Evolutionary conservation across 2,888 invertebrate species (phyloP), one percentile per base, ranked within the genome.

Genomic region (Leptothorax acervorum): DNA sequence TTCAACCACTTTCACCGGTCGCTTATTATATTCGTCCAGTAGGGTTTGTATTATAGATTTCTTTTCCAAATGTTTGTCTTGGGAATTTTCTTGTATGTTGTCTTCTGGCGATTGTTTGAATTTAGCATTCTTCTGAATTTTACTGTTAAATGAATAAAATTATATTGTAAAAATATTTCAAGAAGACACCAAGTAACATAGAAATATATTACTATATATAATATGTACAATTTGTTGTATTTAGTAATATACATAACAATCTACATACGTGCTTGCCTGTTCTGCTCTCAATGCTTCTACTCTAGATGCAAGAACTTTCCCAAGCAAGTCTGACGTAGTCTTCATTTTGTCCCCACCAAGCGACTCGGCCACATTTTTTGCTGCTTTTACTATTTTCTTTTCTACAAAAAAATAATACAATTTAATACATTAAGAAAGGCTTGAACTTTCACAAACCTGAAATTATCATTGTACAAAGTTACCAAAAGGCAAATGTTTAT

Each of bases 271-370:
- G 3, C 35, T 45, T 23, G 11, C 31, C 11, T 55, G 53, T 55
- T 66, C 39, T 23, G 57, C 62, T 78, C 1, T 57, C 39, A n/a
- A 11, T 42, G 18, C n/a, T 57, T n/a, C 31, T 39, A 31, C 45
- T 42, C 39, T 86, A 66, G 11, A 55, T 42, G n/a, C 28, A 28
- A 66, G 95, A 93, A 97, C 94, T 94, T 97, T 97, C 18, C 96
- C 95, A 71, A 98, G 94, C 6, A 98, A 95, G 92, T 98, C 97
- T 0, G 97, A 96, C 94, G 98, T 97, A 0, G 97, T 97, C 93
- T 97, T 96, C 90, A 96, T 96, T 0, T 95, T 95, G 93, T 97
- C 96, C 15, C 97, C 97, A 71, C 97, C 97, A 0, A 98, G 93
- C 55, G 96, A 95, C 87, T 96, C 94, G 0, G 98, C 98, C n/a